These are phyloP conservation scores for Venturia canescens DNA, from an alignment of 1,140 invertebrate genomes.

Conservation along the genomic window DNA sequence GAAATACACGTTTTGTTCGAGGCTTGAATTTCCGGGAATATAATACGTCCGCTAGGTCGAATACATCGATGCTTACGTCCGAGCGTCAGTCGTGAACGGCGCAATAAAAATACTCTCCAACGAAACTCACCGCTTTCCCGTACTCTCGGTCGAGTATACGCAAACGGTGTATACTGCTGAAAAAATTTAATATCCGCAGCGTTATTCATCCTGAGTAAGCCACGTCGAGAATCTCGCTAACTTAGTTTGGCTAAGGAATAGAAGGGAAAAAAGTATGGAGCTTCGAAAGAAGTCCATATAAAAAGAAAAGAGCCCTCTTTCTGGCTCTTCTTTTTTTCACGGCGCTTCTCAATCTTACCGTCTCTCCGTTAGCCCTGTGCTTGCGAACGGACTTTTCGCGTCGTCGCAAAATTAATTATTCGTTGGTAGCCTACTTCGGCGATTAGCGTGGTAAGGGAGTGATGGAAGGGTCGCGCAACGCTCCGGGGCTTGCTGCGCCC, in stretches of 20 bases:
- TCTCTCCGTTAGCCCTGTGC: constrained; percentile 29
- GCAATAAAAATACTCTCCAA: background rate
- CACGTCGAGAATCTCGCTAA: constrained; percentile 25
- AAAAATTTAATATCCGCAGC: constrained; percentile 35
- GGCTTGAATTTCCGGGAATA: background rate
- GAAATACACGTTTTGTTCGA: background rate
- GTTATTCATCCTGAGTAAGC: constrained; percentile 31
- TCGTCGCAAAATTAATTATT: constrained; percentile 42
- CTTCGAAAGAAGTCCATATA: background rate
- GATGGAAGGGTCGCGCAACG: constrained; percentile 21
- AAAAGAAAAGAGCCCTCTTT: constrained; percentile 20
- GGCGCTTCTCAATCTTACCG: constrained; percentile 10
- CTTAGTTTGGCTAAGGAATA: constrained; percentile 19
- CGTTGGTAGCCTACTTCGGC: constrained; percentile 36
- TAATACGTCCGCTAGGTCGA: background rate
- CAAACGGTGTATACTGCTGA: background rate
- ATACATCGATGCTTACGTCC: background rate
- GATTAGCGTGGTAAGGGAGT: constrained; percentile 29
- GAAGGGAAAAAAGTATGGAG: constrained; percentile 4
- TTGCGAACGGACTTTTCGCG: constrained; percentile 16
- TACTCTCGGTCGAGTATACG: background rate
- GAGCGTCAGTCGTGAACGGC: background rate
- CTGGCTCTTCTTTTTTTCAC: background rate
- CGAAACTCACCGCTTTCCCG: background rate
- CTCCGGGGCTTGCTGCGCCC: background rate